These are phyloP conservation scores for Anoplophora glabripennis DNA, from an alignment of 1,140 invertebrate species.

Conservation along the genomic window DNA sequence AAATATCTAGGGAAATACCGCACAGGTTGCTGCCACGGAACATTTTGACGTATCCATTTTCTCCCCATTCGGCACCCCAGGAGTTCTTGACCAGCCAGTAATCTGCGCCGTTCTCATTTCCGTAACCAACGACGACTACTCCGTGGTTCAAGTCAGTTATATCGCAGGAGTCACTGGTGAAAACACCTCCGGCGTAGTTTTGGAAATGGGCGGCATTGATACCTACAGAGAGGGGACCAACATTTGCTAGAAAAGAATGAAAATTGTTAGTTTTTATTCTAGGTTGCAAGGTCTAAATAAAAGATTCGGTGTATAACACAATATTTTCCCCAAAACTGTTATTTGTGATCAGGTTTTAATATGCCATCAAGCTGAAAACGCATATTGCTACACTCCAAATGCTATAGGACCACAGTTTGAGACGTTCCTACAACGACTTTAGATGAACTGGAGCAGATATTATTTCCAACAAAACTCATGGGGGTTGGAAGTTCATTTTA, in stretches of 20 bases:
- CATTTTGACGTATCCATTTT: conserved; percentile 28
- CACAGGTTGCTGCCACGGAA: conserved; percentile 25
- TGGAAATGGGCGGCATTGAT: conserved; percentile 72
- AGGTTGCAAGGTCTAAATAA: too few species aligned
- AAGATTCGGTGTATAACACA: neutral
- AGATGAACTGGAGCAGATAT: too few species aligned
- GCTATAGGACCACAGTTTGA: neutral
- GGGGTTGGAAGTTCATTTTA: too few species aligned
- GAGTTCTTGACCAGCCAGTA: conserved; percentile 35
- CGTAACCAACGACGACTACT: conserved; percentile 35
- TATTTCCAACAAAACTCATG: too few species aligned
- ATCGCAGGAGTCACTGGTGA: conserved; percentile 7
- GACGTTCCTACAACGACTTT: too few species aligned
- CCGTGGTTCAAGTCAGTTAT: conserved; percentile 22
- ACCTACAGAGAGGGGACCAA: conserved; percentile 75
- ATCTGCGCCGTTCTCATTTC: conserved; percentile 19
- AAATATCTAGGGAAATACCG: conserved; percentile 21
- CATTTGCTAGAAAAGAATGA: neutral
- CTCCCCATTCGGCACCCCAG: conserved; percentile 31
- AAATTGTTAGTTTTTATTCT: neutral
- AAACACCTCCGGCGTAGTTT: conserved; percentile 29
- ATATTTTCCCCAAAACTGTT: conserved; percentile 1
- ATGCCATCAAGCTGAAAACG: too few species aligned
- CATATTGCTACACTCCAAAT: neutral
- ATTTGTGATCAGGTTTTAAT: too few species aligned